phyloP scores from a whole-genome alignment of 1,140 invertebrate genomes.

The Drosophila nannoptera region DNA sequence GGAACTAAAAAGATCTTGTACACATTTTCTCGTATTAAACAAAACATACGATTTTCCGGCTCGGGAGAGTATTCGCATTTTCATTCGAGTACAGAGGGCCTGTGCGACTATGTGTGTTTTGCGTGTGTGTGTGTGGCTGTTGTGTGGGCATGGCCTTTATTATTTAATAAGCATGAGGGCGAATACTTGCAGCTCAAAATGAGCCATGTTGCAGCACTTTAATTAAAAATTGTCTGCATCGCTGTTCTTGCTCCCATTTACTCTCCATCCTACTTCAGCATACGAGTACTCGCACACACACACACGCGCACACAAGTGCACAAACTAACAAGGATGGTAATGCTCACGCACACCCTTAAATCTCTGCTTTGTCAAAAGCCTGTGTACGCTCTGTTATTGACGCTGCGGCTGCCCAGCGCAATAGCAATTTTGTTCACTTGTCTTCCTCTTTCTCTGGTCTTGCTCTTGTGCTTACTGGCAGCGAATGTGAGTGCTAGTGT shows the following conservation, averaged over 20 bases:
- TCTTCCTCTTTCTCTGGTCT: slow-evolving; percentile 53
- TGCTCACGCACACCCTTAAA: slow-evolving; percentile 35
- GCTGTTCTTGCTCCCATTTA: slow-evolving; percentile 37
- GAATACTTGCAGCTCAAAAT: slow-evolving; percentile 22
- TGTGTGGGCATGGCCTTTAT: slow-evolving; percentile 60
- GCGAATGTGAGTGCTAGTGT: slow-evolving; percentile 11
- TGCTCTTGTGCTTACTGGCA: slow-evolving; percentile 13
- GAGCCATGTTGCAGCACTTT: slow-evolving; percentile 50
- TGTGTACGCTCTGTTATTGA: slow-evolving; percentile 50
- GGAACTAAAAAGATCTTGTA: slow-evolving; percentile 2
- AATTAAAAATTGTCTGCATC: slow-evolving; percentile 56
- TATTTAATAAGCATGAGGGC: slow-evolving; percentile 66
- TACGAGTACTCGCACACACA: slow-evolving; percentile 1
- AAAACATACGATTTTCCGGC: slow-evolving; percentile 15
- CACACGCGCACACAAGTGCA: not conserved
- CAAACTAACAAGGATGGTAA: not conserved
- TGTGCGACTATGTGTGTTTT: not conserved
- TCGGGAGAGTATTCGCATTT: not conserved
- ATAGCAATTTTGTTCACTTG: slow-evolving; percentile 72
- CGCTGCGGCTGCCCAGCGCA: slow-evolving; percentile 66
- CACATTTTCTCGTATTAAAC: slow-evolving; percentile 24
- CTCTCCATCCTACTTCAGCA: slow-evolving; percentile 10
- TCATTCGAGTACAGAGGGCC: too few relatives aligned
- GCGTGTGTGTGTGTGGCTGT: slow-evolving; percentile 20
- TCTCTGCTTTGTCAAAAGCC: slow-evolving; percentile 22